Percentiles rank a stretch among this genome's conserved stretches.
phyloP scores from a whole-genome alignment of 2,113 vertebrate genomes.

The Forbesichthys papilliferus region DNA sequence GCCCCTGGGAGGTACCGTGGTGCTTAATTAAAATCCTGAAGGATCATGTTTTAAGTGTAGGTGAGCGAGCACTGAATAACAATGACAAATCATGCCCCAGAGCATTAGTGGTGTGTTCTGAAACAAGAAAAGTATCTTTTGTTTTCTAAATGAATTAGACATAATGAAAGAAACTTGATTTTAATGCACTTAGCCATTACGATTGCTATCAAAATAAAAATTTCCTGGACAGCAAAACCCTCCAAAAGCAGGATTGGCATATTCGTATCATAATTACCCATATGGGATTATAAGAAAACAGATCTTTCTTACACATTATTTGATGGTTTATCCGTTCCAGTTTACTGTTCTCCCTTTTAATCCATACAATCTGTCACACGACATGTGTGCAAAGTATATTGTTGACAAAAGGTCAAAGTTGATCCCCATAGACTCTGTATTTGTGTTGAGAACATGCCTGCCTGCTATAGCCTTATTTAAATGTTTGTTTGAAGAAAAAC shows the following conservation, averaged over 20 bases:
- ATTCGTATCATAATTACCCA: constrained; percentile 73
- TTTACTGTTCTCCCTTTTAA: constrained; percentile 35
- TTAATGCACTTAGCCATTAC: constrained; percentile 28
- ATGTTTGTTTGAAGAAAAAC: background rate
- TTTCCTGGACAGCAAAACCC: constrained; percentile 51
- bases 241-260: constrained; percentile 68
- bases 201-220: constrained; percentile 50
- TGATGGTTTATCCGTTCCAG: constrained; percentile 55
- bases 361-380: constrained; percentile 19
- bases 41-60: constrained; percentile 83
- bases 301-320: constrained; percentile 72
- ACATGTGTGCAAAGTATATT: background rate
- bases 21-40: constrained; percentile 85
- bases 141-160: constrained; percentile 60
- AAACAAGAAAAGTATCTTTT: constrained; percentile 55
- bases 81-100: constrained; percentile 77
- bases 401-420: constrained; percentile 15
- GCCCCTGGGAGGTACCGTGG: constrained; percentile 77
- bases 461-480: background rate
- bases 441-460: too few species aligned
- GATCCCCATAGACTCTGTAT: background rate
- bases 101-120: constrained; percentile 71
- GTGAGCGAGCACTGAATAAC: constrained; percentile 79
- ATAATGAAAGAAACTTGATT: constrained; percentile 53
- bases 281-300: constrained; percentile 68